Conservation (phyloP, 2,113 vertebrate genomes). For the Anas platyrhynchos region DNA sequence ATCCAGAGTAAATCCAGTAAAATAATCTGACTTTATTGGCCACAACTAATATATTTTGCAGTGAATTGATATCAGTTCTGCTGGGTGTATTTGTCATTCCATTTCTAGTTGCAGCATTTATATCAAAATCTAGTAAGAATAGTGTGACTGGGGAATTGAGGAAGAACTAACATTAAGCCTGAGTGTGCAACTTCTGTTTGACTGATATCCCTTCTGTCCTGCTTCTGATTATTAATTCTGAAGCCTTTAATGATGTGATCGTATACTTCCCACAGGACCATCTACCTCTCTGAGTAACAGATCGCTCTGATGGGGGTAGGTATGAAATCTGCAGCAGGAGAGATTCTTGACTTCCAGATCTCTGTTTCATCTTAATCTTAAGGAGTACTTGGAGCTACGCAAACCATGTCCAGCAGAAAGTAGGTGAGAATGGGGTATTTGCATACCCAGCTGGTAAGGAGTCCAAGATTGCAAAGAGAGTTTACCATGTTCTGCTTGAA, state of each 20-base stretch:
- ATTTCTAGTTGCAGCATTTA: neutral
- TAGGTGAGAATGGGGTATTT: neutral
- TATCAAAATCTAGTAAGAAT: neutral
- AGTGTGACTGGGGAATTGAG: neutral
- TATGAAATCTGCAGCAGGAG: neutral
- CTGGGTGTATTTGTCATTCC: neutral
- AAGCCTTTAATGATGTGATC: neutral
- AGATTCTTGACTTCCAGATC: neutral
- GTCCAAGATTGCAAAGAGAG: neutral
- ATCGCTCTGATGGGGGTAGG: neutral
- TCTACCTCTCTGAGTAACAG: neutral
- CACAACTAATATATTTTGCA: slow-evolving; percentile 1
- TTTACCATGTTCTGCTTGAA: neutral
- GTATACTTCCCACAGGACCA: neutral
- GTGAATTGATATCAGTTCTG: slow-evolving; percentile 18
- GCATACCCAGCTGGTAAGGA: neutral
- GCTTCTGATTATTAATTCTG: neutral
- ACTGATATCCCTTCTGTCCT: neutral
- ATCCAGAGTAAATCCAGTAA: slow-evolving; percentile 7
- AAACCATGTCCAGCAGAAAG: neutral
- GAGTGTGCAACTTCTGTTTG: neutral
- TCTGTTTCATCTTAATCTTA: neutral
- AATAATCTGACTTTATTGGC: slow-evolving; percentile 38
- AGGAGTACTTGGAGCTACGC: neutral
- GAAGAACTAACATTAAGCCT: neutral